Percentiles rank a stretch among this genome's conserved stretches.
Conservation (phyloP, 2,888 invertebrate genomes). For the Xanthia icteritia region DNA sequence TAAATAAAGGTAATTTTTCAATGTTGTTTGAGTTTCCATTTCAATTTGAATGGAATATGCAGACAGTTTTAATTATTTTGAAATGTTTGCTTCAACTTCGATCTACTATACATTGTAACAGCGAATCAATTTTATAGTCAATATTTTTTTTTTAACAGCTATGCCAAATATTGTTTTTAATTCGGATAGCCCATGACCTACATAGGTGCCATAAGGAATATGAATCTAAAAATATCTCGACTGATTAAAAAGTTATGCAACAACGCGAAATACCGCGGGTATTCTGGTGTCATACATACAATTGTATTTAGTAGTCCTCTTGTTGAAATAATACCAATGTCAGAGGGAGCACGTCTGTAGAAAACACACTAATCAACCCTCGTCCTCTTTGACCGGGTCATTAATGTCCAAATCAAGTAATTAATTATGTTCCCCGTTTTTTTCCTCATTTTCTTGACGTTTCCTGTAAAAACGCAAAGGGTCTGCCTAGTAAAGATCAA, state of each 20-base stretch:
- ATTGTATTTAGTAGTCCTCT: conserved; percentile 16
- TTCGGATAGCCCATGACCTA: no score
- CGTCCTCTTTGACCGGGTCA: conserved; percentile 85
- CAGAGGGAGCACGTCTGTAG: conserved; percentile 73
- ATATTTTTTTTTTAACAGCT: no score
- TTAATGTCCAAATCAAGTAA: conserved; percentile 90
- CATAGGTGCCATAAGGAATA: no score
- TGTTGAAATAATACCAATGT: conserved; percentile 69
- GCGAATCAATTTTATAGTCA: no score
- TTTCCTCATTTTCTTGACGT: conserved; percentile 86
- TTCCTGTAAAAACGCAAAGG: conserved; percentile 85
- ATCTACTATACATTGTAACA: neutral
- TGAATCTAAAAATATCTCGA: no score
- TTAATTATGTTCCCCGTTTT: conserved; percentile 87
- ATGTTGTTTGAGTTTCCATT: conserved; percentile 19
- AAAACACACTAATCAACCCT: conserved; percentile 87
- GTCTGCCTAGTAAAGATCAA: conserved; percentile 84
- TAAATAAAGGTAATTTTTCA: conserved; percentile 20
- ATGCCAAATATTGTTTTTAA: no score
- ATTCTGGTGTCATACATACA: neutral
- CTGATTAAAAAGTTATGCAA: no score
- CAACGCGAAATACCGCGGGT: no score
- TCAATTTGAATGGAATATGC: conserved; percentile 15
- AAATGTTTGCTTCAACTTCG: conserved; percentile 29
- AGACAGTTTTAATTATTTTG: conserved; percentile 18